A percentile compares a stretch with the other conserved stretches of the same genome.
Evolutionary conservation across 2,113 vertebrate species (phyloP).

Genomic region (Platysteira castanea): DNA sequence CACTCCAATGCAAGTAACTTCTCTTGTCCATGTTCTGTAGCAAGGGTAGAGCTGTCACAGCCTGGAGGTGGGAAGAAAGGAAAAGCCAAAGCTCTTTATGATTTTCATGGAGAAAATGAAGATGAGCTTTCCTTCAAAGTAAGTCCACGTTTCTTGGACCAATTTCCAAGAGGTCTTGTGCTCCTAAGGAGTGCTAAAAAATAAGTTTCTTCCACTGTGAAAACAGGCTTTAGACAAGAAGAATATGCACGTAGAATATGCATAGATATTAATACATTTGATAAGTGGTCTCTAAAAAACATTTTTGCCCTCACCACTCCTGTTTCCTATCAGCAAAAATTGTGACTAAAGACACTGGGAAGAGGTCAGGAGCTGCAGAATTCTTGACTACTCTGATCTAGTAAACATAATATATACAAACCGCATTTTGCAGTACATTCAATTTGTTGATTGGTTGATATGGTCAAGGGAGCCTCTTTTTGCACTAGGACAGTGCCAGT

Average conservation of each 20-base stretch:
- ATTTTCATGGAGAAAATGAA: conserved; percentile 81
- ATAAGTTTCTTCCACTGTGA: background rate
- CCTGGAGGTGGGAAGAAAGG: conserved; percentile 21
- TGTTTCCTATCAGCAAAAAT: background rate
- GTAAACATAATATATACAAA: background rate
- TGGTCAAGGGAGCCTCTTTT: background rate
- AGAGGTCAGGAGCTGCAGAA: background rate
- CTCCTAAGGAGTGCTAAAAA: background rate
- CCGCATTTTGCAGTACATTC: background rate
- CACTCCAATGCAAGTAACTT: background rate
- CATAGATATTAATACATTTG: background rate
- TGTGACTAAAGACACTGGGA: background rate
- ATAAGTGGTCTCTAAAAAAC: background rate
- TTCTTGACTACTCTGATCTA: background rate
- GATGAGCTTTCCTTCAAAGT: conserved; percentile 93
- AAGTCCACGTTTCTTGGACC: background rate
- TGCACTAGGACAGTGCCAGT: background rate
- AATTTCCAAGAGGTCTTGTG: background rate
- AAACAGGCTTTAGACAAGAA: background rate
- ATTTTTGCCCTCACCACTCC: background rate
- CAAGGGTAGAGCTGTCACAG: conserved; percentile 28
- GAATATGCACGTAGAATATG: background rate
- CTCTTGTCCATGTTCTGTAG: conserved; percentile 43
- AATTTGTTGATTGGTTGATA: background rate
- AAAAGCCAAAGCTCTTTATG: conserved; percentile 82